Evolutionary conservation across 2,888 invertebrate genomes (phyloP).

Genomic region (Tridacna crocea): DNA sequence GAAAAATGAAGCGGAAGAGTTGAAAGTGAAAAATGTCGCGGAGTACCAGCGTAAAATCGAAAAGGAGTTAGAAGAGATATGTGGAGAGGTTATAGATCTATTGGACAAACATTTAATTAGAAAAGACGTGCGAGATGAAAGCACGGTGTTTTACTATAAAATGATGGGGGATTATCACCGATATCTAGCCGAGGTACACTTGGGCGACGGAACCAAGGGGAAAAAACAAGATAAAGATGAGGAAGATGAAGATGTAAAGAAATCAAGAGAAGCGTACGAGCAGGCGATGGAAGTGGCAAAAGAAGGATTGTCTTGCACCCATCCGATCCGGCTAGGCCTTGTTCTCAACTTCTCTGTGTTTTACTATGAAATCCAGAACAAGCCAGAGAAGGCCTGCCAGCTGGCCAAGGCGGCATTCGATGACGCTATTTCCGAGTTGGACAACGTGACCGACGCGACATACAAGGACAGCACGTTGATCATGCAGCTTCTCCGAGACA

Average conservation of each 20-base stretch:
- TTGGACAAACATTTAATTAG: slow-evolving; percentile 99
- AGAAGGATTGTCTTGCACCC: slow-evolving; percentile 99
- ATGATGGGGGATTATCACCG: slow-evolving; percentile 99
- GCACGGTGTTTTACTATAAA: slow-evolving; percentile 99
- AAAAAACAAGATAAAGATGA: slow-evolving; percentile 87
- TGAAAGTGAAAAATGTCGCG: slow-evolving; percentile 9
- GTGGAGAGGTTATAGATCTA: slow-evolving; percentile 98
- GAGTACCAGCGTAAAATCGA: slow-evolving; percentile 99
- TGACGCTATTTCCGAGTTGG: slow-evolving; percentile 99
- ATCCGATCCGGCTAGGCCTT: slow-evolving; percentile 99
- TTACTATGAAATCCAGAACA: slow-evolving; percentile 99
- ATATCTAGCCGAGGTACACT: slow-evolving; percentile 98
- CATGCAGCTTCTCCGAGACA: slow-evolving; percentile 95
- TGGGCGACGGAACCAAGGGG: slow-evolving; percentile 85
- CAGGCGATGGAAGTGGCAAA: slow-evolving; percentile 99
- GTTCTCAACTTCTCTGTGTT: slow-evolving; percentile 99
- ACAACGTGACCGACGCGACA: slow-evolving; percentile 99
- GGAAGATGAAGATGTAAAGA: slow-evolving; percentile 87
- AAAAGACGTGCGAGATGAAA: slow-evolving; percentile 91
- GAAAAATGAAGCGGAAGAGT: background rate
- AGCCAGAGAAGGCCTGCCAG: slow-evolving; percentile 99
- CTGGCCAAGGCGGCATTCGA: slow-evolving; percentile 99
- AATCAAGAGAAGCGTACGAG: slow-evolving; percentile 95
- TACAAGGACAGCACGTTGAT: slow-evolving; percentile 99
- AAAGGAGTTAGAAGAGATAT: slow-evolving; percentile 99